Conservation (phyloP, 2,113 vertebrate genomes). For the Lampris incognitus region DNA sequence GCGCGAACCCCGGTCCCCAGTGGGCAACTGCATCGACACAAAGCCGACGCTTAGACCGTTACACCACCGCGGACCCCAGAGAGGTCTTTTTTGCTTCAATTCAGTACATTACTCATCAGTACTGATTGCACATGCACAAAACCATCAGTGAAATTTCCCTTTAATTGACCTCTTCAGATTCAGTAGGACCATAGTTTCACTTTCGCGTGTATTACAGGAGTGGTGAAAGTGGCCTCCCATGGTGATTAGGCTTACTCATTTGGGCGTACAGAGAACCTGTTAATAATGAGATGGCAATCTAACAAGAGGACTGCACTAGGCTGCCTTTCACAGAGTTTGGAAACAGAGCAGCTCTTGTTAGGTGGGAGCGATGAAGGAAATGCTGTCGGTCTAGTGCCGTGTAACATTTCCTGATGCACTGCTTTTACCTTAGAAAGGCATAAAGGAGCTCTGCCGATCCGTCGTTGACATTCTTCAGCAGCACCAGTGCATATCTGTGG, state of each 20-base stretch:
- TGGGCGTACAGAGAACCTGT: background rate
- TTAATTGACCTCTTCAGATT: too few relatives aligned
- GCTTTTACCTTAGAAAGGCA: slow-evolving; percentile 30
- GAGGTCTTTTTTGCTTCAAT: too few relatives aligned
- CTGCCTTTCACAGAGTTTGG: slow-evolving; percentile 14
- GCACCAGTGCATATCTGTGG: slow-evolving; percentile 1
- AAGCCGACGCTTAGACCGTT: too few relatives aligned
- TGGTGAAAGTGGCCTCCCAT: slow-evolving; percentile 18
- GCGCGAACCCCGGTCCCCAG: too few relatives aligned
- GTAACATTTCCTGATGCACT: slow-evolving; percentile 57
- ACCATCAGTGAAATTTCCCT: too few relatives aligned
- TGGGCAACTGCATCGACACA: too few relatives aligned
- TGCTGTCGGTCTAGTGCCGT: slow-evolving; percentile 10
- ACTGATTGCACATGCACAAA: too few relatives aligned
- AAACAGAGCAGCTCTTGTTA: slow-evolving; percentile 30
- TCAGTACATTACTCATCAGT: too few relatives aligned
- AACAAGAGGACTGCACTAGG: slow-evolving; percentile 1
- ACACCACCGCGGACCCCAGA: too few relatives aligned
- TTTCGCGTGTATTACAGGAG: background rate
- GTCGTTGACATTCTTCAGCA: slow-evolving; percentile 29
- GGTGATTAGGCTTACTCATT: slow-evolving; percentile 2
- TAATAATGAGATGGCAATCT: slow-evolving; percentile 1
- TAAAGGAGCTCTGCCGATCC: slow-evolving; percentile 28
- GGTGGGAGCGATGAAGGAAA: slow-evolving; percentile 26
- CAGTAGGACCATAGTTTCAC: background rate